Conservation (phyloP, 2,113 vertebrate species). For the Potamarius usumacintae region DNA sequence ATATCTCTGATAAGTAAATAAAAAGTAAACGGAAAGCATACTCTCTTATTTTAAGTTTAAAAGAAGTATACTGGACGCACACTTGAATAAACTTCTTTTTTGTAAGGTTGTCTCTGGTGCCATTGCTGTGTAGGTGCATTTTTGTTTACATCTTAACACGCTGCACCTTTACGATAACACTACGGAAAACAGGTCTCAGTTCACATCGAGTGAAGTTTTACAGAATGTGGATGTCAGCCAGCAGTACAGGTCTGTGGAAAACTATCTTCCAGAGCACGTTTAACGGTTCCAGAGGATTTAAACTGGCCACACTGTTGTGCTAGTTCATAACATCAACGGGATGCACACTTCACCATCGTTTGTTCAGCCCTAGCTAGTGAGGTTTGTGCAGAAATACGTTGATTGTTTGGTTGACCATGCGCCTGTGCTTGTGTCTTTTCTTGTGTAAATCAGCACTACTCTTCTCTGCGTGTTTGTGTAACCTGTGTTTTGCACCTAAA, state of each 20-base stretch:
- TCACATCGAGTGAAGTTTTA: slow-evolving; percentile 17
- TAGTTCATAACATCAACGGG: slow-evolving; percentile 21
- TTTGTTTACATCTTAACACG: slow-evolving; percentile 5
- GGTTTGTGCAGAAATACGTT: slow-evolving; percentile 10
- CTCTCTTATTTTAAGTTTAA: too few relatives aligned
- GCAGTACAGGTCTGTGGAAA: slow-evolving; percentile 33
- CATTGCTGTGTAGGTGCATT: slow-evolving; percentile 18
- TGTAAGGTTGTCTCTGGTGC: not conserved
- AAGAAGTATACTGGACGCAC: too few relatives aligned
- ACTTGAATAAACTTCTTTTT: too few relatives aligned
- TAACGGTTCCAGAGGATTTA: slow-evolving; percentile 15
- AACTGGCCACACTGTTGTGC: slow-evolving; percentile 18
- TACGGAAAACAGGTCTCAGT: not conserved
- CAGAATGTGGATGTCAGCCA: slow-evolving; percentile 23
- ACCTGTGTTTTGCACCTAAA: slow-evolving; percentile 38
- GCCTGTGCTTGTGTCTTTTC: not conserved
- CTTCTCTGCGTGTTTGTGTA: slow-evolving; percentile 20
- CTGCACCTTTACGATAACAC: not conserved
- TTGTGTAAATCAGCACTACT: slow-evolving; percentile 21
- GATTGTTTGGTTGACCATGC: not conserved
- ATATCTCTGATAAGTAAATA: too few relatives aligned
- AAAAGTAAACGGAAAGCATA: too few relatives aligned
- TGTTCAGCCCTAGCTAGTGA: not conserved
- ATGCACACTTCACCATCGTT: not conserved
- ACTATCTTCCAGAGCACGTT: slow-evolving; percentile 15